Evolutionary conservation across 1,140 invertebrate genomes (phyloP).

Genomic region (Planococcus citri): DNA sequence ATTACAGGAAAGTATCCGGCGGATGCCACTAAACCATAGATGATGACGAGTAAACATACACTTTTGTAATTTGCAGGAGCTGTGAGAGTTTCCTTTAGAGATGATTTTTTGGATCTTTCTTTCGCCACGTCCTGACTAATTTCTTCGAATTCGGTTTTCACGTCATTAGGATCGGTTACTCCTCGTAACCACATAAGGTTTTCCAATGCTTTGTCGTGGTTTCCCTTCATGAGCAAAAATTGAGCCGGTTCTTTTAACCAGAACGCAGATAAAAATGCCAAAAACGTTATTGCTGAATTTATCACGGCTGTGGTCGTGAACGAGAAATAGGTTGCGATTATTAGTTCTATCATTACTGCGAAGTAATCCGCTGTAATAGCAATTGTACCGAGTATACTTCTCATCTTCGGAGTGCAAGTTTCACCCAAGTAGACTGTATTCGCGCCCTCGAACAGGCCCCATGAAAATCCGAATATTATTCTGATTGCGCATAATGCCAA

Average conservation of each 20-base stretch:
- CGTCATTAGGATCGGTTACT: slow-evolving; percentile 3
- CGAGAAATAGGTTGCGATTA: slow-evolving; percentile 54
- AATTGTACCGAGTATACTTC: slow-evolving; percentile 46
- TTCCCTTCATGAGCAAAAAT: slow-evolving; percentile 46
- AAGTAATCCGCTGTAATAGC: slow-evolving; percentile 63
- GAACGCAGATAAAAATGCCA: slow-evolving; percentile 50
- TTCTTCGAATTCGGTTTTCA: slow-evolving; percentile 22
- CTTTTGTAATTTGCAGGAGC: slow-evolving; percentile 37
- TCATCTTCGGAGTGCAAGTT: slow-evolving; percentile 38
- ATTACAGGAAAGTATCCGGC: slow-evolving; percentile 27
- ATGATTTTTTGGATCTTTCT: slow-evolving; percentile 32
- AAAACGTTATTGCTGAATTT: slow-evolving; percentile 43
- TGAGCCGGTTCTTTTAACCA: slow-evolving; percentile 72
- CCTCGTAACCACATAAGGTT: slow-evolving; percentile 52
- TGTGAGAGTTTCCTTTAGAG: slow-evolving; percentile 35
- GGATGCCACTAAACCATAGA: slow-evolving; percentile 22
- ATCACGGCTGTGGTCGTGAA: slow-evolving; percentile 53
- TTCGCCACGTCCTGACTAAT: slow-evolving; percentile 29
- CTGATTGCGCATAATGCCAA: background rate
- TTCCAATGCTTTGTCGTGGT: slow-evolving; percentile 45
- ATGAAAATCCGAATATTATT: slow-evolving; percentile 46
- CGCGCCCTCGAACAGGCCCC: slow-evolving; percentile 59
- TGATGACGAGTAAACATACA: slow-evolving; percentile 38
- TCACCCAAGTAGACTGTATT: slow-evolving; percentile 75
- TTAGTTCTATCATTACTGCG: slow-evolving; percentile 65